Percentiles rank a stretch among this genome's conserved stretches.
These are phyloP conservation scores for Corythoichthys intestinalis DNA, from an alignment of 2,113 vertebrate genomes.

Conservation along the genomic window DNA sequence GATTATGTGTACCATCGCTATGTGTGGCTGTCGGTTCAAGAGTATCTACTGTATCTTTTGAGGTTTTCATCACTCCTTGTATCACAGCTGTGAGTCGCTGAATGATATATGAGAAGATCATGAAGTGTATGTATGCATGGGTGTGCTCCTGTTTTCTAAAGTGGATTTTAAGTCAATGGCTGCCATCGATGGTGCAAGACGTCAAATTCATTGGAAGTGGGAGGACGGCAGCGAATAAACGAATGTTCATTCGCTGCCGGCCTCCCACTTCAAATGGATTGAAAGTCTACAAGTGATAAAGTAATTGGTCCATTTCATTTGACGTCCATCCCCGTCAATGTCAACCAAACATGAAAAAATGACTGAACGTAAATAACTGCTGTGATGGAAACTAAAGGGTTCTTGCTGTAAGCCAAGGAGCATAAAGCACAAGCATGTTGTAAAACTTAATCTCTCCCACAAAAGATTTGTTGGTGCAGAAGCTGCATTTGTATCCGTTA, in stretches of 20 bases:
- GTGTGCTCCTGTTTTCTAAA: conserved; percentile 5
- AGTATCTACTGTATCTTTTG: conserved; percentile 33
- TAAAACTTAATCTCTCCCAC: conserved; percentile 35
- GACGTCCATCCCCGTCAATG: not conserved
- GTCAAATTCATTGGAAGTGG: no score
- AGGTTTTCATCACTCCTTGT: conserved; percentile 47
- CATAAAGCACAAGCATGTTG: conserved; percentile 22
- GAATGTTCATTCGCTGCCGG: no score
- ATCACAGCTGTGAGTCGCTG: conserved; percentile 54
- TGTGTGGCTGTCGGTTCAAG: conserved; percentile 19
- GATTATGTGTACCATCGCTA: conserved; percentile 17
- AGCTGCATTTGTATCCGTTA: conserved; percentile 10
- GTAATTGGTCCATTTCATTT: no score
- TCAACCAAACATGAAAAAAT: conserved; percentile 17
- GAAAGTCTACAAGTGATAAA: no score
- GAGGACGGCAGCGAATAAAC: no score
- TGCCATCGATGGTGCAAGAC: no score
- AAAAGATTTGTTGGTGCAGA: conserved; percentile 22
- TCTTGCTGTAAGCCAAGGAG: conserved; percentile 19
- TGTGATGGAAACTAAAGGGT: not conserved
- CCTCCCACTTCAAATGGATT: no score
- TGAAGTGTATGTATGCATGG: conserved; percentile 20
- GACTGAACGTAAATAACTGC: conserved; percentile 31
- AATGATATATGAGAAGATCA: conserved; percentile 48
- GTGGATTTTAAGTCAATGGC: no score